These are phyloP conservation scores for Paraescarpia echinospica DNA, from an alignment of 1,140 invertebrate species.

Conservation along the genomic window DNA sequence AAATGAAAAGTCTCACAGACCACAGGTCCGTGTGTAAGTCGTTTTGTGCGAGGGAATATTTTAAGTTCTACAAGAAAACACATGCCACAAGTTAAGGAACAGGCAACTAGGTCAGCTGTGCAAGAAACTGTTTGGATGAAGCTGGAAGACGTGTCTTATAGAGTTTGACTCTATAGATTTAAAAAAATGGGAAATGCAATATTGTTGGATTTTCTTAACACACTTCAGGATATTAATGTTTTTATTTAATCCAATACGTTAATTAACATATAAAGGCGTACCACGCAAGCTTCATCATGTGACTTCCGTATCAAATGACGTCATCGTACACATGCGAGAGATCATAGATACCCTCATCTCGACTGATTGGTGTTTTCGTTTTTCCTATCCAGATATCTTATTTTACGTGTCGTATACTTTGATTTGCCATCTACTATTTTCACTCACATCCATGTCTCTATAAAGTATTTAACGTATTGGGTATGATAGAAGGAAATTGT, in stretches of 20 bases:
- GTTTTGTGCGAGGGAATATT: background rate
- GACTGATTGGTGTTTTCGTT: too few relatives aligned
- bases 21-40: background rate
- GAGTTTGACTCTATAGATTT: background rate
- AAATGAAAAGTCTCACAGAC: background rate
- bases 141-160: background rate
- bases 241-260: background rate
- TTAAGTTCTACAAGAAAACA: background rate
- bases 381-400: too few relatives aligned
- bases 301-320: too few relatives aligned
- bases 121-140: background rate
- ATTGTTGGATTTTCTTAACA: background rate
- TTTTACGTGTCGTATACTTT: too few relatives aligned
- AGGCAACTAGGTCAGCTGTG: background rate
- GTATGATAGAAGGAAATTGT: too few relatives aligned
- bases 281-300: background rate
- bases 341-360: too few relatives aligned
- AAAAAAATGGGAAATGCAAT: background rate
- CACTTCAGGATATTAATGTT: background rate
- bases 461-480: too few relatives aligned
- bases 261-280: background rate
- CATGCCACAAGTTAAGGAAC: background rate
- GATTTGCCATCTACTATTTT: too few relatives aligned
- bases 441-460: too few relatives aligned
- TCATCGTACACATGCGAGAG: too few relatives aligned